These are phyloP conservation scores for Eulemur rubriventer DNA, from an alignment of 2,797 vertebrate genomes.

Conservation along the genomic window DNA sequence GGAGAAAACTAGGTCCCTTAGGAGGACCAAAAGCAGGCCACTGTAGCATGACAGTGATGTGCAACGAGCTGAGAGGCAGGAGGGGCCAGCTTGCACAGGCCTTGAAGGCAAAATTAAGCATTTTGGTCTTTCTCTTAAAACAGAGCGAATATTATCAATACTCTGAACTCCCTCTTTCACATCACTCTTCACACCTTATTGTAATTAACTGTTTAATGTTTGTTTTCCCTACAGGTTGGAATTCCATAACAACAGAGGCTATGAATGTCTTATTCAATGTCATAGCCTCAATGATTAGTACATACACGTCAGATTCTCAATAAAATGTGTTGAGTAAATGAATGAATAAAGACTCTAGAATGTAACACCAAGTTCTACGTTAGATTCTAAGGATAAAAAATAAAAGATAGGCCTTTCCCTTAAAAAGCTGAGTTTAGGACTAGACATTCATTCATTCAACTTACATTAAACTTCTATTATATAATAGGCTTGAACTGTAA, in stretches of 20 bases:
- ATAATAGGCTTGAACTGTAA: background rate
- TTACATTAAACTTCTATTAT: background rate
- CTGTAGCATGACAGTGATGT: background rate
- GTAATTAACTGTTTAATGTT: background rate
- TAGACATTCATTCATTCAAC: background rate
- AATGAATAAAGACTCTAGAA: background rate
- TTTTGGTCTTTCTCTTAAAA: background rate
- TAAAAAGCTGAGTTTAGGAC: background rate
- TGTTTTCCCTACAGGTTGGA: background rate
- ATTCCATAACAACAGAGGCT: background rate
- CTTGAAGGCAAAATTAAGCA: background rate
- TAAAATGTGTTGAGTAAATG: background rate
- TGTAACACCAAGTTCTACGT: background rate
- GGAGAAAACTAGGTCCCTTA: background rate
- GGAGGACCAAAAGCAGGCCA: background rate
- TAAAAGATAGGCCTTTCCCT: background rate
- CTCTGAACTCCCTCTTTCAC: background rate
- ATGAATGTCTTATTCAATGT: background rate
- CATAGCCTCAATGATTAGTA: background rate
- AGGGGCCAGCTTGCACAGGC: no score
- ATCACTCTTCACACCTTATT: background rate
- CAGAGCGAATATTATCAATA: background rate
- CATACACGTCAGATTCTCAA: background rate
- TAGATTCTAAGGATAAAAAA: conserved; percentile 12
- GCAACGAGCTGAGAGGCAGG: background rate